Evolutionary conservation across 2,113 vertebrate genomes (phyloP).

Genomic region (Rynchops niger): DNA sequence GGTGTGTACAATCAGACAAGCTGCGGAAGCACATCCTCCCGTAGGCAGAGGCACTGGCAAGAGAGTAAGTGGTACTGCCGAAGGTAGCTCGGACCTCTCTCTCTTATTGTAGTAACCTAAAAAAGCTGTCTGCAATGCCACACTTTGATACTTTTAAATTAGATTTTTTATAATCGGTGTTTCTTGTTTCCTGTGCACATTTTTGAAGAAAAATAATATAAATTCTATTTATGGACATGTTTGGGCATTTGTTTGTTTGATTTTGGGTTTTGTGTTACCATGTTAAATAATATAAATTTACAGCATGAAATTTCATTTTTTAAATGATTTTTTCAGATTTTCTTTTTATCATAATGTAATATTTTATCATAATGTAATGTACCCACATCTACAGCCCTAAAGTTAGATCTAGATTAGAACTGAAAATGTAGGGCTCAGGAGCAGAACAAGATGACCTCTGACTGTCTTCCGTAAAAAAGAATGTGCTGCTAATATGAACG

Average conservation of each 20-base stretch:
- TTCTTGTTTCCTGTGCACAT: background rate
- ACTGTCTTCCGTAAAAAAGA: background rate
- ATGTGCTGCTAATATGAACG: background rate
- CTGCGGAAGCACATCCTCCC: conserved; percentile 96
- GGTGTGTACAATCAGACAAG: conserved; percentile 96
- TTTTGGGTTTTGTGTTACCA: background rate
- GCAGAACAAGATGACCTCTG: background rate
- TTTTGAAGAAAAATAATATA: background rate
- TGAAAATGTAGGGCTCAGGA: background rate
- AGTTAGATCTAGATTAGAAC: background rate
- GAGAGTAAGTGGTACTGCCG: conserved; percentile 77
- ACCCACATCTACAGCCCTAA: background rate
- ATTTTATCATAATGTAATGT: background rate
- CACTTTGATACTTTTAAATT: background rate
- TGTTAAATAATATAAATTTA: background rate
- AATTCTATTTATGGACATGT: background rate
- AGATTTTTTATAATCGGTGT: background rate
- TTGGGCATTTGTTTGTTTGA: background rate
- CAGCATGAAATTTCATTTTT: background rate
- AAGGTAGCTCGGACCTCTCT: background rate
- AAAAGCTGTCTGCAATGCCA: background rate
- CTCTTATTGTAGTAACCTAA: background rate
- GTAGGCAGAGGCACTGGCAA: conserved; percentile 98
- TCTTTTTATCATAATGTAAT: background rate
- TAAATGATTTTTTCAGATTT: background rate